Evolutionary conservation across 2,113 vertebrate species (phyloP), one percentile per base, ranked within the genome.

Genomic region (Riparia riparia): DNA sequence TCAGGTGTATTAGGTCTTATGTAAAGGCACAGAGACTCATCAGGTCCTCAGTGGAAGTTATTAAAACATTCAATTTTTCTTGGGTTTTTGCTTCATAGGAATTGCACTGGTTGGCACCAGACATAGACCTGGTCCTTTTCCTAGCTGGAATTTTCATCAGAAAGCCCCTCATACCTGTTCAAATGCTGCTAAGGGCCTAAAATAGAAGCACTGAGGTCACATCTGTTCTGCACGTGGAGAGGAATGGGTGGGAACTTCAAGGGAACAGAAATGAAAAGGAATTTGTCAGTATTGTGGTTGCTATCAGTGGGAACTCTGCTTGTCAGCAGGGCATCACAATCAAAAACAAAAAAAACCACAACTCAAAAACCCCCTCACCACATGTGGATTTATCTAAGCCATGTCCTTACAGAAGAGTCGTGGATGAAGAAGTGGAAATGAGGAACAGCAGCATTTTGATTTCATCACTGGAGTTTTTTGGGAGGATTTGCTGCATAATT

Each of bases 361-460:
- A 37, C 37, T 61, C 34, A 61, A 69, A 81, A 73, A 3, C 5
- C 0, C 9, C 21, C 32, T 70, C 41, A 6, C 5, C n/a, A 1
- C 11, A 6, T 37, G 5, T 25, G 9, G 47, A 11, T 57, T 88
- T 74, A n/a, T 25, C 28, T 39, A 54, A 84, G 5, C 14, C 16
- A 18, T 11, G 18, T 42, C 83, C 71, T 77, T 41, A 31, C 9
- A 34, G 50, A 45, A 14, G 19, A 42, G 19, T 68, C 34, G 53
- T 4, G 50, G 56, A 57, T 51, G 64, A 60, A 57, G n/a, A 31
- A 26, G 14, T 17, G 12, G 54, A 56, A 83, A 65, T 53, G 14
- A 86, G 31, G 34, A 86, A 64, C 0, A 0, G 24, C 0, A 0
- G 4, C 1, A 0, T 31, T 82, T 42, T 65, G 41, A 14, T 18